Evolutionary conservation across 2,797 vertebrate species (phyloP).

Genomic region (Rhinogobio ventralis): DNA sequence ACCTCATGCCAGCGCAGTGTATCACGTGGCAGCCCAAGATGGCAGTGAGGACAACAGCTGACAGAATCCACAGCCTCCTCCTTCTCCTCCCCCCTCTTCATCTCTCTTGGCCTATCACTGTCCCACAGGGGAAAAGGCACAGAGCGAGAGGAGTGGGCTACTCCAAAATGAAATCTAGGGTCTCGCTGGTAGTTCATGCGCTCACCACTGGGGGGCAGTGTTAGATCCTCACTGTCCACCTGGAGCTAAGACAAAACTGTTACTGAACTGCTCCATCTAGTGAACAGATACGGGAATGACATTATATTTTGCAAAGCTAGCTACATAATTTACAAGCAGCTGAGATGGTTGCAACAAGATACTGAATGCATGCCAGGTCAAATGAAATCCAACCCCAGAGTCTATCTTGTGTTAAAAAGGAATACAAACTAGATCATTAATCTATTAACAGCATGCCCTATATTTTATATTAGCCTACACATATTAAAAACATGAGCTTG

Average conservation of each 20-base stretch:
- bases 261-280: slow-evolving; percentile 47
- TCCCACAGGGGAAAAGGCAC: slow-evolving; percentile 79
- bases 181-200: slow-evolving; percentile 78
- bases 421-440: slow-evolving; percentile 43
- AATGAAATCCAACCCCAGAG: slow-evolving; percentile 42
- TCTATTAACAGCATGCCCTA: slow-evolving; percentile 8
- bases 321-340: slow-evolving; percentile 58
- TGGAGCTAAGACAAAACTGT: slow-evolving; percentile 52
- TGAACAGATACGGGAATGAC: neutral
- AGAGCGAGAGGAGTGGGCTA: slow-evolving; percentile 79
- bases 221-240: slow-evolving; percentile 62
- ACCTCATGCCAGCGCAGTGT: slow-evolving; percentile 82
- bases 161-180: slow-evolving; percentile 82
- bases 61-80: slow-evolving; percentile 64
- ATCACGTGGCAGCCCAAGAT: slow-evolving; percentile 74
- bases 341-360: slow-evolving; percentile 61
- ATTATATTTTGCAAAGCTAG: slow-evolving; percentile 6
- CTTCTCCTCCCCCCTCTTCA: slow-evolving; percentile 65
- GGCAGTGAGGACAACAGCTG: slow-evolving; percentile 78
- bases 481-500: neutral
- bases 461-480: neutral
- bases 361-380: slow-evolving; percentile 45
- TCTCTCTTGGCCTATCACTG: slow-evolving; percentile 73
- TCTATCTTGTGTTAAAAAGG: slow-evolving; percentile 17
- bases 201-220: slow-evolving; percentile 65